A percentile compares a stretch with the other conserved stretches of the same genome.
These are phyloP conservation scores for Schizopygopsis pylzovi DNA, from an alignment of 2,797 vertebrate genomes.

Conservation along the genomic window DNA sequence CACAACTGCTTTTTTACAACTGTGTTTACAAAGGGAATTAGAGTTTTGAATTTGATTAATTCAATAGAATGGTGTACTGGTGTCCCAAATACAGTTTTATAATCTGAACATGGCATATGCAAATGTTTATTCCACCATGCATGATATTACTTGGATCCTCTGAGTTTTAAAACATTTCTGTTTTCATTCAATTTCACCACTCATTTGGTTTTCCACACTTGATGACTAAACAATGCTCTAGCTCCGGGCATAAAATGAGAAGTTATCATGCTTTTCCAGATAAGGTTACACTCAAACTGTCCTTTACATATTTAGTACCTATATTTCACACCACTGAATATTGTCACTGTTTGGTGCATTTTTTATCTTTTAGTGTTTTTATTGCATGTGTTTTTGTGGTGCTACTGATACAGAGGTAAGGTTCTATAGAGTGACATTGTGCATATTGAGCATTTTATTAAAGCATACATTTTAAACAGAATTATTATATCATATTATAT, in stretches of 20 bases:
- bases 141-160: not conserved
- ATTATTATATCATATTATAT: not conserved
- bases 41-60: not conserved
- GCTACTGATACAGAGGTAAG: not conserved
- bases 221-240: slow-evolving; percentile 21
- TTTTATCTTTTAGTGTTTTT: not conserved
- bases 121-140: not conserved
- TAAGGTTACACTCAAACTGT: not conserved
- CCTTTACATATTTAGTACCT: slow-evolving; percentile 3
- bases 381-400: not conserved
- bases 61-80: not conserved
- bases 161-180: slow-evolving; percentile 5
- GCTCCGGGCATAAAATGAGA: not conserved
- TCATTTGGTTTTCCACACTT: slow-evolving; percentile 19
- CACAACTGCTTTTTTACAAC: not conserved
- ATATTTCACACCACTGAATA: not conserved
- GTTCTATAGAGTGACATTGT: not conserved
- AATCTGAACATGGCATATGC: not conserved
- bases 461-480: not conserved
- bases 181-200: slow-evolving; percentile 26
- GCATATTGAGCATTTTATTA: not conserved
- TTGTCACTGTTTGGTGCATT: not conserved
- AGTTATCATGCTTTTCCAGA: not conserved
- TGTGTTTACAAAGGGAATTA: not conserved
- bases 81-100: not conserved